Evolutionary conservation across 2,113 vertebrate genomes (phyloP).

Genomic region (Stomatorhinus ivindoensis): DNA sequence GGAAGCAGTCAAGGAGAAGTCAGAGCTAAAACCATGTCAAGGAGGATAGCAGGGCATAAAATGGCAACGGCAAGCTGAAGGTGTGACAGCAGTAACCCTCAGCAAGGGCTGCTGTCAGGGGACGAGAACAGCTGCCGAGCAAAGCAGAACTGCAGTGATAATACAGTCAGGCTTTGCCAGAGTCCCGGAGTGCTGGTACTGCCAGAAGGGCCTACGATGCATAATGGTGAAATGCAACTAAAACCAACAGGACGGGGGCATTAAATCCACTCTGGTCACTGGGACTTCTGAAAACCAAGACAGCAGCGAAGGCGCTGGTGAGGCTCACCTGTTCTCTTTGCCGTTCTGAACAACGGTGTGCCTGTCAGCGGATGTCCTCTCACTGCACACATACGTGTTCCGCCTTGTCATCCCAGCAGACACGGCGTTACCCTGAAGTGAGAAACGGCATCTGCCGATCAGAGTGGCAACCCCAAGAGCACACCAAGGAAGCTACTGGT

Average conservation of each 20-base stretch:
- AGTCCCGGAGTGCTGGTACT: neutral
- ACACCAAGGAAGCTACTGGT: neutral
- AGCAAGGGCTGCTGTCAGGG: neutral
- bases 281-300: neutral
- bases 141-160: neutral
- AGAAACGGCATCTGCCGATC: neutral
- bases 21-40: neutral
- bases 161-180: neutral
- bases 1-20: neutral
- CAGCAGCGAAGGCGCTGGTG: neutral
- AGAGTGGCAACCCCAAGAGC: neutral
- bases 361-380: slow-evolving; percentile 79
- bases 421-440: slow-evolving; percentile 73
- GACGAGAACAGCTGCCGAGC: neutral
- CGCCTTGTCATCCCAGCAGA: slow-evolving; percentile 88
- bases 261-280: neutral
- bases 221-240: neutral
- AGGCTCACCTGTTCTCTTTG: slow-evolving; percentile 88
- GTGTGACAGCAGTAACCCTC: neutral
- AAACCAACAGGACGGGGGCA: neutral
- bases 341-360: slow-evolving; percentile 94
- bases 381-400: slow-evolving; percentile 95
- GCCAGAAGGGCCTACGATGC: neutral
- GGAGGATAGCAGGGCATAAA: neutral
- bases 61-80: neutral